phyloP scores from a whole-genome alignment of 2,797 vertebrate genomes.

The Enteromius fasciolatus region DNA sequence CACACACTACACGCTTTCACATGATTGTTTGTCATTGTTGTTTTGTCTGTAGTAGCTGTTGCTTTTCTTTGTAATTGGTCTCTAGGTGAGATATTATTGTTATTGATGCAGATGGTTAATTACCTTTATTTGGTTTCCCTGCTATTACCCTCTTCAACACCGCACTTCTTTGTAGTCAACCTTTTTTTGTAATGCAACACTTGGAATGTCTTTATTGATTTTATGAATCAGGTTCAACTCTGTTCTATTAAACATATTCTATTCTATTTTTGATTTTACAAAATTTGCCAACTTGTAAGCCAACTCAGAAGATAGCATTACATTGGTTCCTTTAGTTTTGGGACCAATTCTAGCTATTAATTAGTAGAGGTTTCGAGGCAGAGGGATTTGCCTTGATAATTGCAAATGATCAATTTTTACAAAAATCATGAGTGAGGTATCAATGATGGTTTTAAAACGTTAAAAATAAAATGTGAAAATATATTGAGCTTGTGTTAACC shows the following conservation, averaged over 20 bases:
- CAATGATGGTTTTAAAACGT: not conserved
- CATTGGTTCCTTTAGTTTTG: not conserved
- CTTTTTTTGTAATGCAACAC: constrained; percentile 2
- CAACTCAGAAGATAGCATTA: not conserved
- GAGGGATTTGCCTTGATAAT: no score
- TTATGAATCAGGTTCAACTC: not conserved
- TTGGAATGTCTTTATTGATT: not conserved
- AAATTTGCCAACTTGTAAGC: not conserved
- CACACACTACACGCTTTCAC: not conserved
- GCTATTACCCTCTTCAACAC: not conserved
- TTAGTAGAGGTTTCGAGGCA: no score
- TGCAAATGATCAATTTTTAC: no score
- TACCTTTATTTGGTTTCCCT: constrained; percentile 14
- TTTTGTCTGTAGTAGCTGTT: constrained; percentile 27
- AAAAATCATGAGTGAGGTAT: not conserved
- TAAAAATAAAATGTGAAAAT: not conserved
- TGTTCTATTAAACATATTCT: no score
- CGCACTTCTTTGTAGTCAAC: constrained; percentile 23
- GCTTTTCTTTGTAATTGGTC: constrained; percentile 48
- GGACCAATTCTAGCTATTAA: no score
- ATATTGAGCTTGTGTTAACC: not conserved
- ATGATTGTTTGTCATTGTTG: constrained; percentile 41
- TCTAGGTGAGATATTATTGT: constrained; percentile 39
- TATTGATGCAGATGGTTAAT: constrained; percentile 45
- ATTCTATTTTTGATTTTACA: no score